Percentiles rank a stretch among this genome's conserved stretches.
These are phyloP conservation scores for Strix aluco DNA, from an alignment of 2,113 vertebrate genomes.

Conservation along the genomic window DNA sequence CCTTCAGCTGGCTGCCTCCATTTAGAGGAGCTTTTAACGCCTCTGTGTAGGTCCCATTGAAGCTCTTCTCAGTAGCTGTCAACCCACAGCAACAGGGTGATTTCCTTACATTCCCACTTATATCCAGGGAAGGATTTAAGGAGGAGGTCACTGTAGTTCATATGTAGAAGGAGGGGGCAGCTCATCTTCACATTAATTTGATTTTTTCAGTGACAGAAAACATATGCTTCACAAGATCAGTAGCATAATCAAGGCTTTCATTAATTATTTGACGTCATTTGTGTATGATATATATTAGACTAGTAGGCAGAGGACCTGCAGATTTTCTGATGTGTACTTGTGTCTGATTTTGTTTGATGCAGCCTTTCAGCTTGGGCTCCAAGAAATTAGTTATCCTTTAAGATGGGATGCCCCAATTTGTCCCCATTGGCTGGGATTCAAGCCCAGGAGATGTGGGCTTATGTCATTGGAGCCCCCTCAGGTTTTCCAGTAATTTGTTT, in stretches of 20 bases:
- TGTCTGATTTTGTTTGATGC: background rate
- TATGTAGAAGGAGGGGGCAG: background rate
- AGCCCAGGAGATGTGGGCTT: background rate
- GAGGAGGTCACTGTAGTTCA: background rate
- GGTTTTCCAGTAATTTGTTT: slow-evolving; percentile 13
- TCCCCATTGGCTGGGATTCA: background rate
- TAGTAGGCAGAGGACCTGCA: background rate
- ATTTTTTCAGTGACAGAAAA: background rate
- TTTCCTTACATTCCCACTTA: background rate
- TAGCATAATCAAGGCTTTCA: background rate
- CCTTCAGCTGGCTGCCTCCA: background rate
- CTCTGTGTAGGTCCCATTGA: background rate
- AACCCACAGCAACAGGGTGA: background rate
- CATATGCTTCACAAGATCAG: background rate
- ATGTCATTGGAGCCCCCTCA: background rate
- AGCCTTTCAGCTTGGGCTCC: background rate
- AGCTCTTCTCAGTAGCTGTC: background rate
- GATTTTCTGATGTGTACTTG: background rate
- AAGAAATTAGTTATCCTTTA: background rate
- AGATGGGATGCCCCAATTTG: background rate
- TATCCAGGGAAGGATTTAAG: accelerated
- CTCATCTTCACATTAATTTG: background rate
- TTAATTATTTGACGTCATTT: background rate
- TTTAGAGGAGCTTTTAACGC: background rate
- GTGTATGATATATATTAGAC: background rate